A percentile compares a stretch with the other conserved stretches of the same genome.
Evolutionary conservation across 2,113 vertebrate species (phyloP).

Genomic region (Tyto alba): DNA sequence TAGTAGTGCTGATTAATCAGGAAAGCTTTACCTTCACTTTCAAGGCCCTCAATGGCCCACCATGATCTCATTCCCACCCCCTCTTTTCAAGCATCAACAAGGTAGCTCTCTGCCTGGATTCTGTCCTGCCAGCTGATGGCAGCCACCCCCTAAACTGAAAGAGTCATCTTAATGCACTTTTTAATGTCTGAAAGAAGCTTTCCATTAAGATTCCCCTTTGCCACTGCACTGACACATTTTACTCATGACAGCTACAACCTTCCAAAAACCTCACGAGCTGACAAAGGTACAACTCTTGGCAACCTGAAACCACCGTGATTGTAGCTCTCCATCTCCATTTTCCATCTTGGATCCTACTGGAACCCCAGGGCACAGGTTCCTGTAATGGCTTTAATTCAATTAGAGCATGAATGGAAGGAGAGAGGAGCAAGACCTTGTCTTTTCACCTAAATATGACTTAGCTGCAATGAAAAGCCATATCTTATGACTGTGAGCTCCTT

Average conservation of each 20-base stretch:
- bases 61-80: background rate
- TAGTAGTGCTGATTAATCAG: background rate
- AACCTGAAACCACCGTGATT: background rate
- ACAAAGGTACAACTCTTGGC: background rate
- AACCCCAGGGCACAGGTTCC: background rate
- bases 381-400: background rate
- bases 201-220: background rate
- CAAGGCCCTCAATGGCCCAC: background rate
- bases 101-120: background rate
- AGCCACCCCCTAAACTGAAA: background rate
- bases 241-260: background rate
- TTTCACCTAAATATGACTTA: background rate
- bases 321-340: background rate
- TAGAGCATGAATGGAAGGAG: background rate
- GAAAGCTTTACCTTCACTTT: background rate
- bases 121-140: background rate
- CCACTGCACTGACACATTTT: background rate
- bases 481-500: background rate
- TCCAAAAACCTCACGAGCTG: fast-evolving
- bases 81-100: background rate
- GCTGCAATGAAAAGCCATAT: background rate
- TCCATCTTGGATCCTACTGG: background rate
- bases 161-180: background rate
- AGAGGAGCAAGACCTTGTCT: background rate
- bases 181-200: background rate